Base-by-base conservation (phyloP, 2,797 vertebrate species). In the Triplophysa bombifrons region DNA sequence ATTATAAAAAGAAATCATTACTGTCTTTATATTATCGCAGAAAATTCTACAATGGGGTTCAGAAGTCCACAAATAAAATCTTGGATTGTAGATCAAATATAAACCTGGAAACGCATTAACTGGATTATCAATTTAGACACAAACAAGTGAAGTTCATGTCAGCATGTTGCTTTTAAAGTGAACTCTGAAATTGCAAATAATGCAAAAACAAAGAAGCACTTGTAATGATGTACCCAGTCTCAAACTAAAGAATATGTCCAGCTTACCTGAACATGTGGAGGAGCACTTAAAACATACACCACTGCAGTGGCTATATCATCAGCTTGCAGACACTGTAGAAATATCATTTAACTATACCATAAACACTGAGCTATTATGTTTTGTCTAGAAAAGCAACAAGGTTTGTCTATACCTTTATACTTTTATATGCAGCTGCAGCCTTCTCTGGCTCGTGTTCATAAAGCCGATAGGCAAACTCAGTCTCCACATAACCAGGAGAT, bases 401-500 rank as follows among this genome's bases (percentile, higher is more conserved):
- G 6, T 61, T 61, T 63, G 58, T 17, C 13, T 74, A 60, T 92
- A 98, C 96, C 94, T 93, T 94, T 71, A 95, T 92, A 66, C 85
- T 87, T 70, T 91, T 89, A 13, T 95, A 95, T 13, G 75, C 67
- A 50, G 89, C 88, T 60, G 92, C 92, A 84, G 94, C 94, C 90
- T 91, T 95, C 78, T 93, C 93, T 0, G 93, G 87, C 66, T 94
- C 86, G 0, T 92, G 85, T 56, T 90, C 90, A 1, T 92, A 87
- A 64, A 96, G 91, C 48, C 92, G 93, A 65, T 87, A 89, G 83
- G 88, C 87, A 79, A 97, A 97, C 41, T 94, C 93, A 0, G 95
- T 97, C 88, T 95, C 93, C 88, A 97, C 96, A 76, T 96, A 38
- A 74, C 95, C 95, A 64, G 96, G 96, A 88, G 96, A 97, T 86